Evolutionary conservation across 2,113 vertebrate species (phyloP).

Genomic region (Hiodon tergisus): DNA sequence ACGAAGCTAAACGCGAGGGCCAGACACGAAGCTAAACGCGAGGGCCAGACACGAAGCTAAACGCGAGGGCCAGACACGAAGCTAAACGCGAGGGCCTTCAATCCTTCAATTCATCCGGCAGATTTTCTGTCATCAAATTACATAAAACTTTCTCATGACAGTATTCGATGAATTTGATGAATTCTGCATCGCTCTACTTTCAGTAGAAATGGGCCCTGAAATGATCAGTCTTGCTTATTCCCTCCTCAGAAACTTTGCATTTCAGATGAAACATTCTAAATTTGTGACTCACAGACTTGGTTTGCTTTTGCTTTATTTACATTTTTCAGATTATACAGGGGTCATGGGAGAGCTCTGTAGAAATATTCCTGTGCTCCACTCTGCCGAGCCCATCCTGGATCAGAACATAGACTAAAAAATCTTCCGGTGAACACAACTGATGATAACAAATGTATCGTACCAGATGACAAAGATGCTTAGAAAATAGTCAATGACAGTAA

Average conservation of each 20-base stretch:
- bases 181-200: too few species aligned
- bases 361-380: neutral
- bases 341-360: neutral
- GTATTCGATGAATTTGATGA: too few species aligned
- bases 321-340: slow-evolving; percentile 15
- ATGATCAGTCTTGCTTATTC: neutral
- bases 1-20: too few species aligned
- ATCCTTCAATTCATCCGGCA: too few species aligned
- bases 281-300: neutral
- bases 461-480: neutral
- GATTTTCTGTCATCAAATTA: too few species aligned
- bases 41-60: too few species aligned
- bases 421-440: neutral
- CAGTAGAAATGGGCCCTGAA: too few species aligned
- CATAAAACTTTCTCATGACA: too few species aligned
- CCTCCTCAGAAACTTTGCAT: neutral
- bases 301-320: slow-evolving; percentile 24
- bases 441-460: neutral
- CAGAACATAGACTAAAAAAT: neutral
- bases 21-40: too few species aligned
- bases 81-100: too few species aligned
- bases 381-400: neutral
- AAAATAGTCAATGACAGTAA: neutral
- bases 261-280: slow-evolving; percentile 15
- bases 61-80: too few species aligned